A percentile compares a stretch with the other conserved stretches of the same genome.
Conservation (phyloP, 2,888 invertebrate species). For the Salticus scenicus region DNA sequence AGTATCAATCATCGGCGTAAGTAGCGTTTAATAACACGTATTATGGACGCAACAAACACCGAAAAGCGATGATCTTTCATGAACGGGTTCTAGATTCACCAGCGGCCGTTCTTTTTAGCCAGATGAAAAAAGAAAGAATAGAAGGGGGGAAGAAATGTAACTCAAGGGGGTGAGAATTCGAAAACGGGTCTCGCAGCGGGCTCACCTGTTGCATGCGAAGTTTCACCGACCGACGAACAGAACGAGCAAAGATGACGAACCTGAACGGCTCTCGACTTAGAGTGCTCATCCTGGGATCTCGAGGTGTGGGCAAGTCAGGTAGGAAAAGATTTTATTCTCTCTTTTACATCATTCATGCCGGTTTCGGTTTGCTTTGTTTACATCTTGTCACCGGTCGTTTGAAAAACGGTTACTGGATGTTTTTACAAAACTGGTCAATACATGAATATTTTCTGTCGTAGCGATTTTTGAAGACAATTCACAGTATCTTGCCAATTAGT, state of each 20-base stretch:
- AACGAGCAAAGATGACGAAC: slow-evolving; percentile 62
- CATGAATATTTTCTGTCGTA: too few relatives aligned
- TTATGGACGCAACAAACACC: background rate
- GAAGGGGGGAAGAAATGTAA: background rate
- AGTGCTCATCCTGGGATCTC: slow-evolving; percentile 65
- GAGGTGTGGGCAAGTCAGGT: slow-evolving; percentile 70
- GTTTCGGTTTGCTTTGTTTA: background rate
- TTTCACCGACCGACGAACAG: background rate
- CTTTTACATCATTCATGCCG: background rate
- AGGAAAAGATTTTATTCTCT: background rate
- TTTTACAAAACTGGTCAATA: too few relatives aligned
- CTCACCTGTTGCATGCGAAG: slow-evolving; percentile 5
- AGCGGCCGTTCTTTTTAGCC: background rate
- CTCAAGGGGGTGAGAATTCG: background rate
- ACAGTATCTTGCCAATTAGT: too few relatives aligned
- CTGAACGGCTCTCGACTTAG: slow-evolving; percentile 61
- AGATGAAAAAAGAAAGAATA: background rate
- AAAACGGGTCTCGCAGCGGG: slow-evolving; percentile 12
- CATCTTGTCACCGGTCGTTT: background rate
- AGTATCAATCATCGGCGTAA: too few relatives aligned
- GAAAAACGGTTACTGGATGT: too few relatives aligned
- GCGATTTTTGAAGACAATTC: too few relatives aligned
- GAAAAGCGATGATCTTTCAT: background rate
- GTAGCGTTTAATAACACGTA: background rate
- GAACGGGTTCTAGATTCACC: background rate